phyloP scores from a whole-genome alignment of 64 coral and sea anemone genomes.

The Hydrozoanthus tunicans region DNA sequence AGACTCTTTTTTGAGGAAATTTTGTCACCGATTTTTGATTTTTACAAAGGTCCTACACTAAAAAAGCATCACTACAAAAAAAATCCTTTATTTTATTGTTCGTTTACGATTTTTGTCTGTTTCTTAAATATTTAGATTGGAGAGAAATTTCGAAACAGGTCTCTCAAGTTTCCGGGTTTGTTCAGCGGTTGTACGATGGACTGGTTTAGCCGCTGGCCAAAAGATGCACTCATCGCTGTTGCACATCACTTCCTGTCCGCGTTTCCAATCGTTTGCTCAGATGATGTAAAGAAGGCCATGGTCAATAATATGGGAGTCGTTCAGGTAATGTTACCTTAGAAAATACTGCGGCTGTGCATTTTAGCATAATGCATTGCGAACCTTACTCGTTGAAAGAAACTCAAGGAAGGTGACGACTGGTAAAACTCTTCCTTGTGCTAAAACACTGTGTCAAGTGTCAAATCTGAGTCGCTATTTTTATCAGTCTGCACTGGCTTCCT shows the following conservation, averaged over 20 bases:
- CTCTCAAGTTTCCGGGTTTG: constrained; percentile 96
- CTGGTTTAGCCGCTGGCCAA: constrained; percentile 99
- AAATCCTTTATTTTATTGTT: background rate
- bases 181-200: constrained; percentile 99
- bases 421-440: too few species aligned
- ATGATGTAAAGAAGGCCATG: constrained; percentile 83
- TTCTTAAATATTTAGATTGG: constrained; percentile 72
- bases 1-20: too few species aligned
- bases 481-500: too few species aligned
- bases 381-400: too few species aligned
- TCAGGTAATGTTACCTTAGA: constrained; percentile 53
- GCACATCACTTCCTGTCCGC: constrained; percentile 91
- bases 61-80: too few species aligned
- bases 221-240: constrained; percentile 94
- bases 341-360: too few species aligned
- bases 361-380: too few species aligned
- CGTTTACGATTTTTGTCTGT: background rate
- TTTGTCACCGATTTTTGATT: too few species aligned
- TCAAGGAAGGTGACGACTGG: too few species aligned
- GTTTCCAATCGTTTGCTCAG: constrained; percentile 84
- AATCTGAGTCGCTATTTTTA: too few species aligned
- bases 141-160: constrained; percentile 97
- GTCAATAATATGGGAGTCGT: constrained; percentile 98
- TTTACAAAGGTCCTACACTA: too few species aligned
- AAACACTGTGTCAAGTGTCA: too few species aligned